These are phyloP conservation scores for Corydoras maculifer DNA, from an alignment of 2,113 vertebrate species.

Conservation along the genomic window DNA sequence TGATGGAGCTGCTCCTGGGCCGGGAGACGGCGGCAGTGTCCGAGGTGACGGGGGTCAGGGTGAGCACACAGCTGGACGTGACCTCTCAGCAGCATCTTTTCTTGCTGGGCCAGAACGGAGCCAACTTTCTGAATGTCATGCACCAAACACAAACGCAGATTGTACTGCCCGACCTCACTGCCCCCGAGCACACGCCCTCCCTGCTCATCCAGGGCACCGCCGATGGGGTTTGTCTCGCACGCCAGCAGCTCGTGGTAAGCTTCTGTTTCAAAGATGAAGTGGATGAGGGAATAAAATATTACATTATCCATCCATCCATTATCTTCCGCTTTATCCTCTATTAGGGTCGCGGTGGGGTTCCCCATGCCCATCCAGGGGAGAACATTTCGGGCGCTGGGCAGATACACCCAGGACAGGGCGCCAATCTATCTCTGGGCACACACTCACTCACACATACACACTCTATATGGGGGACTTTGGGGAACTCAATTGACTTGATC, in stretches of 20 bases:
- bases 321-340: too few relatives aligned
- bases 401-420: too few relatives aligned
- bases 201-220: slow-evolving; percentile 69
- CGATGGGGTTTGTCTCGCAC: slow-evolving; percentile 67
- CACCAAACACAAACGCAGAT: slow-evolving; percentile 75
- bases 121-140: slow-evolving; percentile 69
- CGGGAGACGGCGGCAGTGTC: slow-evolving; percentile 45
- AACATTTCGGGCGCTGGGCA: too few relatives aligned
- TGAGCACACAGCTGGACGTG: slow-evolving; percentile 70
- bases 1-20: slow-evolving; percentile 68
- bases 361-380: too few relatives aligned
- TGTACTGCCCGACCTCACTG: slow-evolving; percentile 66
- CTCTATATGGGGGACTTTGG: too few relatives aligned
- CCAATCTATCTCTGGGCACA: too few relatives aligned
- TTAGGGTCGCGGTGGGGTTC: too few relatives aligned
- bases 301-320: too few relatives aligned
- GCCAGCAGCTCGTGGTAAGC: slow-evolving; percentile 69
- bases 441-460: too few relatives aligned
- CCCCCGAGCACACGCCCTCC: slow-evolving; percentile 60
- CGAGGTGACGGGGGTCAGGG: slow-evolving; percentile 40
- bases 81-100: slow-evolving; percentile 74
- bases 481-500: too few relatives aligned
- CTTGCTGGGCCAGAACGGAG: slow-evolving; percentile 67
- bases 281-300: too few relatives aligned
- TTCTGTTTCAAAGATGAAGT: too few relatives aligned